Evolutionary conservation across 1,140 invertebrate genomes (phyloP).

Genomic region (Brachionus plicatilis): DNA sequence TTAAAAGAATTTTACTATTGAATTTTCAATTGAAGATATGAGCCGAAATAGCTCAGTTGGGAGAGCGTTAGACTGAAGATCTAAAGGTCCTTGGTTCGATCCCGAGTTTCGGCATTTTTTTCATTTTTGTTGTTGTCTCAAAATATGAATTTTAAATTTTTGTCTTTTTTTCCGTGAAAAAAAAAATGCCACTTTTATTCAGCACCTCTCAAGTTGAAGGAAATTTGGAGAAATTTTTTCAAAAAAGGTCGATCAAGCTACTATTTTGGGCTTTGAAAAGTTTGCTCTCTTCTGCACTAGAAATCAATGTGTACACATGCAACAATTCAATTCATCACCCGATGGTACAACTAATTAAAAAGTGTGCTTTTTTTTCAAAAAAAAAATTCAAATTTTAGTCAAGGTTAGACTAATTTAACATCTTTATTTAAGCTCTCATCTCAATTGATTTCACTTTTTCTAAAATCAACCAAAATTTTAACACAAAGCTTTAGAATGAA

Average conservation of each 20-base stretch:
- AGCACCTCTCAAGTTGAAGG: not conserved
- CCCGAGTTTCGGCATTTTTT: not conserved
- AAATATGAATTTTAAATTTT: not conserved
- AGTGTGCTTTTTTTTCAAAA: not conserved
- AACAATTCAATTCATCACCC: not conserved
- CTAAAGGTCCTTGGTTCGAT: not conserved
- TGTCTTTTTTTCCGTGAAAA: not conserved
- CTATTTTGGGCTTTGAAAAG: not conserved
- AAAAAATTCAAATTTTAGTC: conserved; percentile 28
- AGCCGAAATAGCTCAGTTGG: not conserved
- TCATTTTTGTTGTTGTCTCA: not conserved
- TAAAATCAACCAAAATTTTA: not conserved
- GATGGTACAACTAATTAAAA: not conserved
- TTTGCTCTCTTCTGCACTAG: not conserved
- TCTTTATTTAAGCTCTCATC: not conserved
- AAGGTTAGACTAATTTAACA: conserved; percentile 36
- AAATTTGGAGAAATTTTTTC: not conserved
- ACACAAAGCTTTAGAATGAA: not conserved
- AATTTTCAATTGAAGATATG: no score
- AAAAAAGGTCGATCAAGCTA: not conserved
- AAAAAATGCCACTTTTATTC: not conserved
- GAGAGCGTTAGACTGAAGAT: not conserved
- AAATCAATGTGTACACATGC: not conserved
- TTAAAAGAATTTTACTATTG: not conserved
- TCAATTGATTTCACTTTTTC: not conserved